Evolutionary conservation across 2,888 invertebrate species (phyloP).

Genomic region (Frankliniella fusca): DNA sequence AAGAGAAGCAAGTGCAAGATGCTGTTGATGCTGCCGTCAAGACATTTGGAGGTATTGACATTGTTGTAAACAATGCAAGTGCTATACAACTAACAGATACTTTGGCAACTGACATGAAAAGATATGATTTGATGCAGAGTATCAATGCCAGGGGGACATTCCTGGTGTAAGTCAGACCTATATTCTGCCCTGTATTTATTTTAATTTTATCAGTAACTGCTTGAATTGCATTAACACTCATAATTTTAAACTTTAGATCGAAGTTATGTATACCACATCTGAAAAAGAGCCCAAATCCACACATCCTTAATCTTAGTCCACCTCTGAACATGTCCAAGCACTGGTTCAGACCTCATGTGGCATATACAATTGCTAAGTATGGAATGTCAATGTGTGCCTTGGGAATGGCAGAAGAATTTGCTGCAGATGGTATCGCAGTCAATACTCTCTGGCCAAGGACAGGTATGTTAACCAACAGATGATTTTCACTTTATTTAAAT

Average conservation of each 20-base stretch:
- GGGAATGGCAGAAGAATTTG: conserved; percentile 94
- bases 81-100: conserved; percentile 86
- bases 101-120: conserved; percentile 84
- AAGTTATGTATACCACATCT: conserved; percentile 84
- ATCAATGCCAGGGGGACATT: conserved; percentile 94
- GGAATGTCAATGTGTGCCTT: conserved; percentile 98
- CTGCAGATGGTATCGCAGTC: conserved; percentile 75
- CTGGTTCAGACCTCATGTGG: conserved; percentile 90
- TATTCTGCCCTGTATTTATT: background rate
- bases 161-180: conserved; percentile 65
- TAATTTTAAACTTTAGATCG: conserved; percentile 59
- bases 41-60: conserved; percentile 93
- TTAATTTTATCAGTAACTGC: background rate
- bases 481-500: background rate
- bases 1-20: conserved; percentile 67
- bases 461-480: conserved; percentile 51
- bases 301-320: conserved; percentile 92
- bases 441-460: conserved; percentile 97
- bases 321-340: conserved; percentile 82
- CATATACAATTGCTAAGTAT: conserved; percentile 98
- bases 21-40: conserved; percentile 72
- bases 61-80: conserved; percentile 92
- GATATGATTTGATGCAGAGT: conserved; percentile 92
- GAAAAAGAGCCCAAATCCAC: conserved; percentile 81
- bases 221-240: background rate